Percentiles rank a stretch among this genome's conserved stretches.
These are phyloP conservation scores for Xenus cinereus DNA, from an alignment of 2,113 vertebrate genomes.

Conservation along the genomic window DNA sequence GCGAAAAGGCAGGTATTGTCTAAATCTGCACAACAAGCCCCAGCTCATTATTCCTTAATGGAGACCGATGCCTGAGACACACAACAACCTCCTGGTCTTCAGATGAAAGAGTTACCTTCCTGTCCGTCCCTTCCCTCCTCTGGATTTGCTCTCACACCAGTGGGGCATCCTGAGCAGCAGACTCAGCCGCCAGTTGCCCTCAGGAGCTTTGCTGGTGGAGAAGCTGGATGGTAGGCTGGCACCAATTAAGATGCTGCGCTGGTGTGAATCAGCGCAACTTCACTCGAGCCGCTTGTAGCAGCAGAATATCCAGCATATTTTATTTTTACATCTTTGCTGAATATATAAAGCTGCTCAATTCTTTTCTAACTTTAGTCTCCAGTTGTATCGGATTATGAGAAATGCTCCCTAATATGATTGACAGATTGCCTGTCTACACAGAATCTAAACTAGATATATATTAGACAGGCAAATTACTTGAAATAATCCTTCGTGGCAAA, in stretches of 20 bases:
- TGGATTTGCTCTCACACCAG: neutral
- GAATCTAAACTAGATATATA: neutral
- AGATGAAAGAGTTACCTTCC: neutral
- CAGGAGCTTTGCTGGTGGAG: neutral
- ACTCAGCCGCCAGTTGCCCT: neutral
- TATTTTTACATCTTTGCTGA: neutral
- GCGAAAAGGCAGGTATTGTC: neutral
- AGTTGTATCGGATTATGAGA: neutral
- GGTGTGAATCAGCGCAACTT: neutral
- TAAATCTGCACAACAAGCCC: neutral
- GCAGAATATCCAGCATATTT: accelerated
- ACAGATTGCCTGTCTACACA: conserved; percentile 20
- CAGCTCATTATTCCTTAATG: neutral
- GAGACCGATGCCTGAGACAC: neutral
- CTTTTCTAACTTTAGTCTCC: neutral
- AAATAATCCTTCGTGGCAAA: conserved; percentile 57
- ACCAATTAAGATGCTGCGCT: neutral
- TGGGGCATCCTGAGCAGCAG: neutral
- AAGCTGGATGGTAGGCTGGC: neutral
- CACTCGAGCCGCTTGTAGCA: accelerated
- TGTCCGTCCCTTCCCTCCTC: neutral
- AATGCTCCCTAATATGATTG: neutral
- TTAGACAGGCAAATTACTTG: conserved; percentile 34
- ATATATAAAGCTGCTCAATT: neutral
- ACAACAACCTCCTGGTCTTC: neutral